Evolutionary conservation across 2,888 invertebrate species (phyloP).

Genomic region (Alloscopus bannaensis): DNA sequence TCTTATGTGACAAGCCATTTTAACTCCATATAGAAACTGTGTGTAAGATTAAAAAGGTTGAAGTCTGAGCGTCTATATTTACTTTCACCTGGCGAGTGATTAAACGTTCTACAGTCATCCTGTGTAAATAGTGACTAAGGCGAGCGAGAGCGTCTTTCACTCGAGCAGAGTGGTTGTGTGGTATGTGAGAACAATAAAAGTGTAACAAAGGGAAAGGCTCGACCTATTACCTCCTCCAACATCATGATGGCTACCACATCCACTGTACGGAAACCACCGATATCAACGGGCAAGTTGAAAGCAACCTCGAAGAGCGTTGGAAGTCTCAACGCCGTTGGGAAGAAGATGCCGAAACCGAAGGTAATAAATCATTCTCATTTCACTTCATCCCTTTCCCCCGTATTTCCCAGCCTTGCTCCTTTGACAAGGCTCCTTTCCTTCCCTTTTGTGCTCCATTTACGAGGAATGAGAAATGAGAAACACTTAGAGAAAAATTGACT

Average conservation of each 20-base stretch:
- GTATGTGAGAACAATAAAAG: not conserved
- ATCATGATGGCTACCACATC: constrained; percentile 31
- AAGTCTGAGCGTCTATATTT: too few species aligned
- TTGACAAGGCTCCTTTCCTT: too few species aligned
- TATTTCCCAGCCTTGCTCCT: not conserved
- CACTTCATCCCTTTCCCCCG: not conserved
- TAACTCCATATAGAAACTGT: too few species aligned
- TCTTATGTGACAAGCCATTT: too few species aligned
- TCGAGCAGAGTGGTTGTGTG: not conserved
- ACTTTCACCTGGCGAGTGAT: too few species aligned
- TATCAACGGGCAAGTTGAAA: constrained; percentile 16
- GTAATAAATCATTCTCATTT: constrained; percentile 33
- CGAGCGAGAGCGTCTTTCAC: too few species aligned
- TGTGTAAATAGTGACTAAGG: too few species aligned
- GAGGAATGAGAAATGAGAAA: too few species aligned
- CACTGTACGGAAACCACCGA: constrained; percentile 2
- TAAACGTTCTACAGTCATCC: too few species aligned
- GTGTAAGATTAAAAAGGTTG: too few species aligned
- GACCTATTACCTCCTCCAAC: not conserved
- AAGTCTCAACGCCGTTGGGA: constrained; percentile 12
- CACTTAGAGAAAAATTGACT: too few species aligned
- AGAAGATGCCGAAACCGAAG: constrained; percentile 38
- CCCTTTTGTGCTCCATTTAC: too few species aligned
- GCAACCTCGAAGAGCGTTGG: constrained; percentile 28
- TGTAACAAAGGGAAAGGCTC: not conserved